These are phyloP conservation scores for Pholis gunnellus DNA, from an alignment of 2,113 vertebrate species.

Conservation along the genomic window DNA sequence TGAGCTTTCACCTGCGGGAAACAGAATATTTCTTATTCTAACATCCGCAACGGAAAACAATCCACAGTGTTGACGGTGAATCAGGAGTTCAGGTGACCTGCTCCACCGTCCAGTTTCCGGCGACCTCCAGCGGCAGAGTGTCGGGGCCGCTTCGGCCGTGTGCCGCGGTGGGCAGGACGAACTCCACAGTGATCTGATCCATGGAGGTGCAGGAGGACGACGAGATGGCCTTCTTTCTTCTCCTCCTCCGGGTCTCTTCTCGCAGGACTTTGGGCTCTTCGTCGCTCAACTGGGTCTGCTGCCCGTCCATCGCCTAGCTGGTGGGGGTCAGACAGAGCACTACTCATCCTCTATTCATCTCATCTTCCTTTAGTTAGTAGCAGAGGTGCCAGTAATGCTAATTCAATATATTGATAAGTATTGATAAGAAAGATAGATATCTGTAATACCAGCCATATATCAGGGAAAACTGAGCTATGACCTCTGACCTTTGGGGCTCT, in stretches of 20 bases:
- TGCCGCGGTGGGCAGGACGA: constrained; percentile 89
- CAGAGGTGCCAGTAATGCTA: background rate
- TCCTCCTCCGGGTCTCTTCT: constrained; percentile 89
- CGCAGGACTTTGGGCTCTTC: constrained; percentile 88
- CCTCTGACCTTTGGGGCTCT: background rate
- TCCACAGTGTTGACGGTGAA: no score
- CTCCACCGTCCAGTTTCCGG: constrained; percentile 94
- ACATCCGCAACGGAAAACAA: background rate
- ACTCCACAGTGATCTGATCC: constrained; percentile 93
- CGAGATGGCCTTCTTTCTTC: constrained; percentile 91
- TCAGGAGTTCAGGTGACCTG: constrained; percentile 79
- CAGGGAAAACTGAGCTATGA: background rate
- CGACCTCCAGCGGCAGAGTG: constrained; percentile 87
- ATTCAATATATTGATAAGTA: background rate
- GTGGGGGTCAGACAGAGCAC: background rate
- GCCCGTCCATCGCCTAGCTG: constrained; percentile 88
- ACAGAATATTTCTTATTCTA: background rate
- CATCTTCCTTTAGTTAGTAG: background rate
- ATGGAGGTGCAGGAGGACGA: constrained; percentile 80
- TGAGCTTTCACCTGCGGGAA: constrained; percentile 91
- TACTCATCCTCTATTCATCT: background rate
- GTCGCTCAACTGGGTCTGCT: constrained; percentile 75
- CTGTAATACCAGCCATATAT: background rate
- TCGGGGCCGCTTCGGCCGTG: constrained; percentile 84
- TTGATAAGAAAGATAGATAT: background rate